Evolutionary conservation across 2,113 vertebrate genomes (phyloP).

Genomic region (Salminus brasiliensis): DNA sequence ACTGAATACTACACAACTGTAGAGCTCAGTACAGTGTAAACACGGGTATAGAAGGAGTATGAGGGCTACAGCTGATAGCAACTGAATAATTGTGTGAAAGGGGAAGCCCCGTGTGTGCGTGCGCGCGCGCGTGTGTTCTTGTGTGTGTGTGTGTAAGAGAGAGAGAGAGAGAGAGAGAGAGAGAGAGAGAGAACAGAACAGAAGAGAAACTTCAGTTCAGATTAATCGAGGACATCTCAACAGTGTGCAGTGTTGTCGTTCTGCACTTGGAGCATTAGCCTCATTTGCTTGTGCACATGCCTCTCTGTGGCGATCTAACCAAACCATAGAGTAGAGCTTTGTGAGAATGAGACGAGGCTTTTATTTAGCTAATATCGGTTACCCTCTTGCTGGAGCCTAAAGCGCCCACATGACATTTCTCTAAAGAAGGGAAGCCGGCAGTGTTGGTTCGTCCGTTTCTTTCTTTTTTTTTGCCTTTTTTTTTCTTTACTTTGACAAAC

Average conservation of each 20-base stretch:
- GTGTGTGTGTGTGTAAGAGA: background rate
- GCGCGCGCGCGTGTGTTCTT: background rate
- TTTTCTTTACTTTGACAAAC: background rate
- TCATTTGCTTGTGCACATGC: background rate
- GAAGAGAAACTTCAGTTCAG: slow-evolving; percentile 8
- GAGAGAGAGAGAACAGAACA: slow-evolving; percentile 10
- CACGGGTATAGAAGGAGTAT: too few relatives aligned
- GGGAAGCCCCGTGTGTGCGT: background rate
- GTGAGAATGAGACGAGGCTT: background rate
- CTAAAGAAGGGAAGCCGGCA: background rate
- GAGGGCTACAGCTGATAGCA: background rate
- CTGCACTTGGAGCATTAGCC: background rate
- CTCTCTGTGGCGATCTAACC: background rate
- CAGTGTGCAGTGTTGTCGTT: slow-evolving; percentile 15
- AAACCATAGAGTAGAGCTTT: background rate
- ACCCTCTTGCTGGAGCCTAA: background rate
- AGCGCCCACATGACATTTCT: background rate
- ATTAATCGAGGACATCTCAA: slow-evolving; percentile 12
- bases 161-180: background rate
- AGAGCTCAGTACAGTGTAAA: too few relatives aligned
- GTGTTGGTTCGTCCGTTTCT: background rate
- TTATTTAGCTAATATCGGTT: background rate
- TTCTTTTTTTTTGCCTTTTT: background rate
- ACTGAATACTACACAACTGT: too few relatives aligned
- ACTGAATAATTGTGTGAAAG: slow-evolving; percentile 1